phyloP scores from a whole-genome alignment of 2,113 vertebrate species.

The Emydura subglobosa region DNA sequence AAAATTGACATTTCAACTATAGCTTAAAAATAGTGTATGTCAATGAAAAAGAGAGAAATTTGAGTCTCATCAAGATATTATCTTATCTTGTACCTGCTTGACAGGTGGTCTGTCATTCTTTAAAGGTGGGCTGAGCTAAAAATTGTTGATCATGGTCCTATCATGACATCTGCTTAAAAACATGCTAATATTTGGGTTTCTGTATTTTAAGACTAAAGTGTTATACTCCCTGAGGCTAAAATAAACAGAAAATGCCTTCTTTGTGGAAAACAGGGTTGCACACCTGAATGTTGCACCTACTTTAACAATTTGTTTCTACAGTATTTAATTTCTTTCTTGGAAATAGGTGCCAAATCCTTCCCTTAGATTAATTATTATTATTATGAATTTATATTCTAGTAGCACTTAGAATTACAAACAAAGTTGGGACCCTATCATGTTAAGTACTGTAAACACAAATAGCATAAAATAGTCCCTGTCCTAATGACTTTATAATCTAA shows the following conservation, averaged over 20 bases:
- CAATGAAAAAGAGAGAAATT: not conserved
- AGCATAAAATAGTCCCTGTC: not conserved
- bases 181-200: not conserved
- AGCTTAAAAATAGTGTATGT: not conserved
- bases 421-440: not conserved
- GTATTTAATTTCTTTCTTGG: not conserved
- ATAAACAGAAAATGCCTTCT: not conserved
- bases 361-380: not conserved
- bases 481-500: not conserved
- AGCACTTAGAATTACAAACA: not conserved
- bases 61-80: not conserved
- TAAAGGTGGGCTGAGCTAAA: not conserved
- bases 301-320: not conserved
- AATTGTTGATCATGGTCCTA: not conserved
- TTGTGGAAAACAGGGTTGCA: fast-evolving
- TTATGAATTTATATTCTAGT: not conserved
- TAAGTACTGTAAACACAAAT: not conserved
- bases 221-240: not conserved
- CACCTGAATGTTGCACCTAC: not conserved
- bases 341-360: not conserved
- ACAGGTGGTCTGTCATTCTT: not conserved
- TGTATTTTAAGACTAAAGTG: not conserved
- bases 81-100: not conserved
- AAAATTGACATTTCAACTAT: not conserved
- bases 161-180: not conserved